Conservation (phyloP, 2,888 invertebrate genomes). For the Sinelater perroti region DNA sequence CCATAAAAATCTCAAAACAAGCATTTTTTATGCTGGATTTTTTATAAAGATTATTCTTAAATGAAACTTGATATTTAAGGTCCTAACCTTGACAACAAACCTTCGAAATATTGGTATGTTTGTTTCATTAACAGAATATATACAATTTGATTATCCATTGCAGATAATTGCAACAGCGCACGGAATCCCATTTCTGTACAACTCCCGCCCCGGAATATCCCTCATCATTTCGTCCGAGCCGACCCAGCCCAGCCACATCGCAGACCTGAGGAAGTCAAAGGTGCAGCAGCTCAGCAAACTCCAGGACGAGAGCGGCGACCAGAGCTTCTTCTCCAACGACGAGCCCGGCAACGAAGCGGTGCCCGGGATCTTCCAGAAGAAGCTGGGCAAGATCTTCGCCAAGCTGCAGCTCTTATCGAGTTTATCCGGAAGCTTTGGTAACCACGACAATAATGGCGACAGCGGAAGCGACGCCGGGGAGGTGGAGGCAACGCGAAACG, state of each 20-base stretch:
- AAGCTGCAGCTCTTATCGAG: constrained; percentile 40
- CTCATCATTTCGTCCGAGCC: not conserved
- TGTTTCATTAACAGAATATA: too few relatives aligned
- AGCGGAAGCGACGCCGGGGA: too few relatives aligned
- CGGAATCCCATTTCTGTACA: constrained; percentile 19
- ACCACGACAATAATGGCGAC: not conserved
- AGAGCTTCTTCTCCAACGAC: constrained; percentile 9
- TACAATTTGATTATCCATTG: too few relatives aligned
- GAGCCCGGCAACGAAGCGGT: constrained; percentile 36
- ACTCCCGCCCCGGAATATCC: not conserved
- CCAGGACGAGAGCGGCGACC: not conserved
- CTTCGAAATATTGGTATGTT: too few relatives aligned
- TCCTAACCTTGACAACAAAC: too few relatives aligned
- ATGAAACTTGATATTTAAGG: too few relatives aligned
- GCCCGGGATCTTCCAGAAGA: constrained; percentile 41
- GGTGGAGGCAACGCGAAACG: too few relatives aligned
- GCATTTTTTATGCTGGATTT: too few relatives aligned
- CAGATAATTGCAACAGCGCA: not conserved
- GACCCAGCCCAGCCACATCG: constrained; percentile 2
- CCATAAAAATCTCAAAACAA: too few relatives aligned
- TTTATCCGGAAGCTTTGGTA: constrained; percentile 8
- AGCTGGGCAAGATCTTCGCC: constrained; percentile 39
- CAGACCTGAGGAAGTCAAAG: constrained; percentile 5
- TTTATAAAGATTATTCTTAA: too few relatives aligned
- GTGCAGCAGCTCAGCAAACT: constrained; percentile 9